Evolutionary conservation across 2,888 invertebrate species (phyloP).

Genomic region (Diplolepis rosae): DNA sequence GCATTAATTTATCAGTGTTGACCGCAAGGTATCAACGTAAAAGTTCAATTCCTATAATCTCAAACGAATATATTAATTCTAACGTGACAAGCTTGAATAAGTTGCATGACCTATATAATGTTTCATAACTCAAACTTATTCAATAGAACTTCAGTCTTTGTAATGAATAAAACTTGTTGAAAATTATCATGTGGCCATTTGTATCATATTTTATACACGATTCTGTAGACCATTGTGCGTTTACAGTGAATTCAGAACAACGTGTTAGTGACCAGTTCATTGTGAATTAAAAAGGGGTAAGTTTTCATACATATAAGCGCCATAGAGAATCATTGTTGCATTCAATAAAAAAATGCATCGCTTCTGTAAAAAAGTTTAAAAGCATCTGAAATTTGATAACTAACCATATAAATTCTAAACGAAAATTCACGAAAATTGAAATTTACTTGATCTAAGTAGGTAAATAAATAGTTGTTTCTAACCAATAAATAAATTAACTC

Average conservation of each 20-base stretch:
- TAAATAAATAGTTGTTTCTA: too few relatives aligned
- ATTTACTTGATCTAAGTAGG: too few relatives aligned
- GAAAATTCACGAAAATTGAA: too few relatives aligned
- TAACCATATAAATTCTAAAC: too few relatives aligned
- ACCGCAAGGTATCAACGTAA: background rate
- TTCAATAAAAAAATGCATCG: background rate
- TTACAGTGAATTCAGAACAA: slow-evolving; percentile 41
- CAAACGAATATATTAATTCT: slow-evolving; percentile 1
- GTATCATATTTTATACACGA: slow-evolving; percentile 57
- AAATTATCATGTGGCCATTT: slow-evolving; percentile 65
- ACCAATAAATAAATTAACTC: too few relatives aligned
- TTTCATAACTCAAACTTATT: slow-evolving; percentile 2
- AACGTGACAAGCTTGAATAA: slow-evolving; percentile 9
- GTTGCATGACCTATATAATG: slow-evolving; percentile 20
- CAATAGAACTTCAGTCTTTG: background rate
- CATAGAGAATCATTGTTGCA: slow-evolving; percentile 24
- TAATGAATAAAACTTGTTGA: slow-evolving; percentile 65
- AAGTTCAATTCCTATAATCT: background rate
- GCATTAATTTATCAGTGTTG: background rate
- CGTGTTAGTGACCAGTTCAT: slow-evolving; percentile 42
- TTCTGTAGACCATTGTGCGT: slow-evolving; percentile 56
- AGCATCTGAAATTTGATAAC: too few relatives aligned
- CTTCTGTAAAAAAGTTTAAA: background rate
- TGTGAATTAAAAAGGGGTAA: slow-evolving; percentile 45
- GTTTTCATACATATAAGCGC: slow-evolving; percentile 40